Percentiles rank a stretch among this genome's conserved stretches.
phyloP scores from a whole-genome alignment of 2,797 vertebrate genomes.

The Thunnus albacares region DNA sequence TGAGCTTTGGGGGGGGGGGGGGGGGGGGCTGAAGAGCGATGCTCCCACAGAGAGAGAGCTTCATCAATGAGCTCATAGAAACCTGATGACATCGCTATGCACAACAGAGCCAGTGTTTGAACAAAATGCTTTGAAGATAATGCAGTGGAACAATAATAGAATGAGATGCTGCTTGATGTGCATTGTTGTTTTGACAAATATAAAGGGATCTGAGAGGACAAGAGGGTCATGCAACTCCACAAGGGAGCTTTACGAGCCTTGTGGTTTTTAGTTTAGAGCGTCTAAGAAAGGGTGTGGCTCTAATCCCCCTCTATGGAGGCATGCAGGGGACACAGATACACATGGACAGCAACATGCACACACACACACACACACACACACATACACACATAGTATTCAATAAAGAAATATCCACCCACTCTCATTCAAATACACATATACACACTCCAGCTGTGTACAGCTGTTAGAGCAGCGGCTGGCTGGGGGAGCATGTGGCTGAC shows the following conservation, averaged over 20 bases:
- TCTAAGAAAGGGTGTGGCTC: constrained; percentile 43
- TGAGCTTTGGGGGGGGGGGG: not conserved
- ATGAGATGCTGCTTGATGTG: constrained; percentile 38
- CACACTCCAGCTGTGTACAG: constrained; percentile 53
- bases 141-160: constrained; percentile 52
- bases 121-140: constrained; percentile 66
- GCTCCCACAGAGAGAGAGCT: constrained; percentile 26
- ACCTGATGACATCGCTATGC: constrained; percentile 35
- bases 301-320: constrained; percentile 44
- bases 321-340: constrained; percentile 46
- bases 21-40: constrained; percentile 24
- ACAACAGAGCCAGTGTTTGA: constrained; percentile 34
- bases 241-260: constrained; percentile 34
- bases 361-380: not conserved
- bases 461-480: constrained; percentile 42
- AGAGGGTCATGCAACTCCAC: constrained; percentile 48
- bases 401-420: constrained; percentile 32
- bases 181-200: constrained; percentile 55
- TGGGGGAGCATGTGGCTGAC: constrained; percentile 75
- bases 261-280: constrained; percentile 35
- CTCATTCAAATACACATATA: constrained; percentile 23
- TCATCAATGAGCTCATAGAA: constrained; percentile 64
- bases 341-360: constrained; percentile 17
- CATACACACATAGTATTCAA: constrained; percentile 3
- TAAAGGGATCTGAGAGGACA: constrained; percentile 37